Evolutionary conservation across 2,113 vertebrate species (phyloP).

Genomic region (Camelus bactrianus): DNA sequence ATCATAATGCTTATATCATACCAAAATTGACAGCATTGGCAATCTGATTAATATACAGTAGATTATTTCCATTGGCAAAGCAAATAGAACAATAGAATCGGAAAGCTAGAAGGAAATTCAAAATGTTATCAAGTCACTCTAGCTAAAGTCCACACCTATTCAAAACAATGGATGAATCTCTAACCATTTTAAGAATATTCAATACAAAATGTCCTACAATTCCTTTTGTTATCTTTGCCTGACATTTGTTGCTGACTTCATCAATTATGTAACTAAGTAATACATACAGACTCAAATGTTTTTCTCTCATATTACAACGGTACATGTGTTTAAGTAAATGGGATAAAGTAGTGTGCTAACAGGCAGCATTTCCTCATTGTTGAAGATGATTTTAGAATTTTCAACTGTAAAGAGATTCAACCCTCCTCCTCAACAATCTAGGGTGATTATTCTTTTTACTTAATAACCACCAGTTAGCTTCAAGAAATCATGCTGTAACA

Average conservation of each 20-base stretch:
- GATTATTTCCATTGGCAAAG: slow-evolving; percentile 42
- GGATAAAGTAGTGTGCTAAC: neutral
- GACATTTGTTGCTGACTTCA: neutral
- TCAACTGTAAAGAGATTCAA: neutral
- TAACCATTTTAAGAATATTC: slow-evolving; percentile 12
- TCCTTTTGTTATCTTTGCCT: slow-evolving; percentile 23
- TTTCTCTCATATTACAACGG: neutral
- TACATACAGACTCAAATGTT: neutral
- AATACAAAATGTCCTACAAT: slow-evolving; percentile 31
- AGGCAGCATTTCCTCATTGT: neutral
- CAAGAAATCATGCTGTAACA: neutral
- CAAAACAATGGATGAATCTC: slow-evolving; percentile 14
- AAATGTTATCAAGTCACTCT: slow-evolving; percentile 2
- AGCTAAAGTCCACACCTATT: neutral
- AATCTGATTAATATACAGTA: slow-evolving; percentile 58
- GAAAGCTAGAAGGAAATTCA: neutral
- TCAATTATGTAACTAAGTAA: slow-evolving; percentile 13
- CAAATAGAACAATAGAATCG: slow-evolving; percentile 41
- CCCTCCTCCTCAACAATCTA: neutral
- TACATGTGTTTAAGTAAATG: neutral
- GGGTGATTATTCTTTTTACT: neutral
- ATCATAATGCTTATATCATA: slow-evolving; percentile 21
- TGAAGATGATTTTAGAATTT: neutral
- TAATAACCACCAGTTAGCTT: slow-evolving; percentile 19
- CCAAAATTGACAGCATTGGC: neutral